Conservation (phyloP, 2,797 vertebrate species). For the Tapirus indicus region DNA sequence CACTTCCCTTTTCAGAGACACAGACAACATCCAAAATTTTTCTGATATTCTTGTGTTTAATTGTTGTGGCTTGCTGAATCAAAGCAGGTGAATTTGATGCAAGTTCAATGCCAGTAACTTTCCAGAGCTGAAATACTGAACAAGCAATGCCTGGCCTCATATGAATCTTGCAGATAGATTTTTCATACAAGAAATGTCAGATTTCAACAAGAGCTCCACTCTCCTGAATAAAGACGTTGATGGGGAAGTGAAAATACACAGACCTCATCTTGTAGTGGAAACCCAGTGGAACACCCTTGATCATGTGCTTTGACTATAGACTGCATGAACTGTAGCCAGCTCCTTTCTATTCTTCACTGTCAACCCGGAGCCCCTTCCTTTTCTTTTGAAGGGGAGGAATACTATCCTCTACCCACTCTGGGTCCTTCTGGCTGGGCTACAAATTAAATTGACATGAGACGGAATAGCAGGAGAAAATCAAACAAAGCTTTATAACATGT, state of each 20-base stretch:
- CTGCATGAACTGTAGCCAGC: not conserved
- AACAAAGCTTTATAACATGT: no score
- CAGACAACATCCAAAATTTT: not conserved
- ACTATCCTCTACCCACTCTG: no score
- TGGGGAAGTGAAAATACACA: not conserved
- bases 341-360: not conserved
- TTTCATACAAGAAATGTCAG: not conserved
- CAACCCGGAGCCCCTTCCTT: not conserved
- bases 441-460: no score
- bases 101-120: not conserved
- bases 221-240: not conserved
- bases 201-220: not conserved
- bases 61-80: not conserved
- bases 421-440: no score
- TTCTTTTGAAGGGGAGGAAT: not conserved
- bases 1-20: not conserved
- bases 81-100: not conserved
- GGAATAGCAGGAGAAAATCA: no score
- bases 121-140: not conserved
- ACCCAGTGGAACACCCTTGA: not conserved
- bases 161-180: not conserved
- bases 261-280: not conserved
- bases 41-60: not conserved
- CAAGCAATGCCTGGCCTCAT: not conserved
- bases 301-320: not conserved